Evolutionary conservation across 2,888 invertebrate species (phyloP).

Genomic region (Patella pellucida): DNA sequence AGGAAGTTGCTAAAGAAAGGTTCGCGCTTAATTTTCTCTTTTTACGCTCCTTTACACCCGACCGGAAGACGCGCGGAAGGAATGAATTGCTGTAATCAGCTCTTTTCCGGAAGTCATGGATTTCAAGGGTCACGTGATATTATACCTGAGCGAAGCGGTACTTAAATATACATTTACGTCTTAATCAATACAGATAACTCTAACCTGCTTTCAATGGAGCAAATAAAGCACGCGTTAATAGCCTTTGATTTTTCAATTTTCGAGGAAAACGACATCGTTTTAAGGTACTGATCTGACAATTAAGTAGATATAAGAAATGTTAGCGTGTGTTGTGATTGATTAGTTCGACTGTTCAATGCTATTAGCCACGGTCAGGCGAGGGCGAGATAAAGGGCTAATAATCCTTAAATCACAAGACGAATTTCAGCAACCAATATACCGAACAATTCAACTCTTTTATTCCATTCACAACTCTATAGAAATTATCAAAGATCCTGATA

Average conservation of each 20-base stretch:
- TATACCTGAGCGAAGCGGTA: constrained; percentile 10
- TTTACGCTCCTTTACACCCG: constrained; percentile 9
- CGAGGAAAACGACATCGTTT: constrained; percentile 11
- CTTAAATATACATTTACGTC: constrained; percentile 7
- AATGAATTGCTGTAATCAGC: constrained; percentile 10
- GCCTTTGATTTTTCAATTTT: constrained; percentile 12
- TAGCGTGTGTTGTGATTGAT: constrained; percentile 11
- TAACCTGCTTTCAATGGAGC: constrained; percentile 7
- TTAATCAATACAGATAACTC: constrained; percentile 9
- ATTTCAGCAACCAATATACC: too few relatives aligned
- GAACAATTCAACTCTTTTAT: too few relatives aligned
- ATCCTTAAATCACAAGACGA: neutral
- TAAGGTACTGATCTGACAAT: constrained; percentile 10
- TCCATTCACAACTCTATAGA: too few relatives aligned
- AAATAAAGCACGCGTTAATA: constrained; percentile 9
- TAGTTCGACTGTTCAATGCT: neutral
- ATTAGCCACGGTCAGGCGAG: constrained; percentile 7
- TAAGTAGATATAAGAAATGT: constrained; percentile 10
- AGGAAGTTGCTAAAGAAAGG: neutral
- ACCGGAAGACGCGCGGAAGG: neutral
- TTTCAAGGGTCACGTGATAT: constrained; percentile 7
- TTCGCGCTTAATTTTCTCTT: constrained; percentile 4
- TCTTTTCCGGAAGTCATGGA: constrained; percentile 11
- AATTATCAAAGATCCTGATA: too few relatives aligned
- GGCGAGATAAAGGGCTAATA: constrained; percentile 5